Base-by-base conservation (phyloP, 2,113 vertebrate species). In the Chaetodon auriga region DNA sequence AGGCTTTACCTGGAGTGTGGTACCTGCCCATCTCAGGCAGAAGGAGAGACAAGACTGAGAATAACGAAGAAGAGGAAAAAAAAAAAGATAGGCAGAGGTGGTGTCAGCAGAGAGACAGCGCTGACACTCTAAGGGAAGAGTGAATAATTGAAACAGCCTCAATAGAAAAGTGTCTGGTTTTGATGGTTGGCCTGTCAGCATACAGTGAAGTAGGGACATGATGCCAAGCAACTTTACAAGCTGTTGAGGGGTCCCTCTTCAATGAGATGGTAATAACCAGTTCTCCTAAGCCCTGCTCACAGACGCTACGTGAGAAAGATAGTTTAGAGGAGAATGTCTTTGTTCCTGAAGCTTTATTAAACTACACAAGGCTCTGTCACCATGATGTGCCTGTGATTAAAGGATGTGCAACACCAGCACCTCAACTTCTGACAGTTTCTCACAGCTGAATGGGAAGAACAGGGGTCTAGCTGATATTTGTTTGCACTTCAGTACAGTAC, bases 91-190 rank as follows among this genome's bases (percentile, higher is more conserved):
- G 73, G 70, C 66, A 46, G 73, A 78, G 82, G 80, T 87, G 77
- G 80, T 80, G 87, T 88, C 86, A 83, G 81, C 30, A 38, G 46
- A 77, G 69, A 88, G 78, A 88, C 82, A 75, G 36, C 16, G 10
- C 46, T 68, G 81, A 78, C 84, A 79, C 74, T 87, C 46, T 18
- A 80, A 83, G 90, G 75, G 72, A 89, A 84, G 80, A 81, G 81
- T 91, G 82, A 94, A 92, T 94, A 90, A 93, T 93, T 92, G 84
- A 93, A 89, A 88, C 66, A 73, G 83, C n/a, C 78, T 86, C 83
- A 61, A 71, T 87, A 83, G 86, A 71, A 84, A 91, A 86, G 72
- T 75, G 80, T 70, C 66, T 73, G 48, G 65, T 79, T 74, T 70
- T 90, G 90, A 90, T 79, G 82, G 68, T 65, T 81, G 66, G 64